Base-by-base conservation (phyloP, 2,888 invertebrate genomes). In the Tenthredo scrophulariae region DNA sequence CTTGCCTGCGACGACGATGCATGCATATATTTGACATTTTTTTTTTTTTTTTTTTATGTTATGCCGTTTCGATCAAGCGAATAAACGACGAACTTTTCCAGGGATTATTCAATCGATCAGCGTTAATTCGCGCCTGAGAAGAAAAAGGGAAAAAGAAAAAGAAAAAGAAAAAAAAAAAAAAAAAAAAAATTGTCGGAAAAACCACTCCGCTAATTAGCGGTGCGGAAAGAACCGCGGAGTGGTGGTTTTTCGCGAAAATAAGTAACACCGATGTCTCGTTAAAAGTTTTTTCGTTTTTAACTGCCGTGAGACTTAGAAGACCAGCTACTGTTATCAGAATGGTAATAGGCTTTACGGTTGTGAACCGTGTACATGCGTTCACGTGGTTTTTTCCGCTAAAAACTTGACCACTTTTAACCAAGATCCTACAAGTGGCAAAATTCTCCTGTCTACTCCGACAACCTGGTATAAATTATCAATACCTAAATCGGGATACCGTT, bases 51-150 rank as follows among this genome's bases (percentile, higher is more conserved):
- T 77, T 50, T 74, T 74, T 74, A 7, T 72, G 2, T 1, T 54
- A 50, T n/a, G 46, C 74, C 13, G 26, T 43, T 74, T 29, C 29
- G 77, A 54, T 54, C 15, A 33, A 29, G 50, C 50, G 54, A 77
- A 54, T 77, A 5, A 77, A 26, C 46, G n/a, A 40, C 26, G 4
- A 10, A 26, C 40, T 40, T 40, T 80, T 40, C 13, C 80, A 80
- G 80, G 80, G 62, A 26, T 80, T 80, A 80, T 43, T 80, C 43
- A 80, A 80, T 80, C 80, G 80, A 37, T 80, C 62, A 33, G 40
- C 80, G 80, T 80, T 80, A 62, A 80, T 62, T 62, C 26, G 58
- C 37, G 62, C 37, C 13, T n/a, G 62, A 7, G 18, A 50, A 50
- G 18, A n/a, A 13, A 77, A 15, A 40, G 43, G 22, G 33, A 6